Percentiles rank a stretch among this genome's conserved stretches.
Evolutionary conservation across 2,797 vertebrate genomes (phyloP).

Genomic region (Brachyrhaphis roseni): DNA sequence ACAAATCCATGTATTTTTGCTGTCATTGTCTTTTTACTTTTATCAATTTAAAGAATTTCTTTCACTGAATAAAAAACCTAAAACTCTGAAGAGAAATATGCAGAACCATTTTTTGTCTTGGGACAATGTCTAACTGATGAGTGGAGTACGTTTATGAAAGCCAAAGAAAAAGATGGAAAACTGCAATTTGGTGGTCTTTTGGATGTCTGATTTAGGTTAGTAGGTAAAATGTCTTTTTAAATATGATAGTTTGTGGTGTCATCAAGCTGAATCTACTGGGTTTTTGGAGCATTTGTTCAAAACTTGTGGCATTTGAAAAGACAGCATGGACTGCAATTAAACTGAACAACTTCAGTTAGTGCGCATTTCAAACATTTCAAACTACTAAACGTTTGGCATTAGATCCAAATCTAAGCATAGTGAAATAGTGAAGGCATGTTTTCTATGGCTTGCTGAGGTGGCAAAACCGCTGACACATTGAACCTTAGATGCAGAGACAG

Average conservation of each 20-base stretch:
- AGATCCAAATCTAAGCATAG: slow-evolving; percentile 10
- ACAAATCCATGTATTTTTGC: neutral
- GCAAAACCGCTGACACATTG: slow-evolving; percentile 41
- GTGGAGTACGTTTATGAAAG: neutral
- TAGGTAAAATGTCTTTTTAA: slow-evolving; percentile 1
- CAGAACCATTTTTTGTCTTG: neutral
- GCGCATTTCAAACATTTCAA: slow-evolving; percentile 17
- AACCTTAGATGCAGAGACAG: slow-evolving; percentile 40
- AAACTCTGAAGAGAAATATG: neutral
- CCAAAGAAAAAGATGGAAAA: neutral
- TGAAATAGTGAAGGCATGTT: slow-evolving; percentile 19
- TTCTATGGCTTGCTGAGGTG: slow-evolving; percentile 46
- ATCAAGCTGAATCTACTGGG: neutral
- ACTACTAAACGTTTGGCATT: slow-evolving; percentile 15
- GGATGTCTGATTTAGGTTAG: neutral
- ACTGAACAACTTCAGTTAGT: neutral
- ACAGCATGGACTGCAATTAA: neutral
- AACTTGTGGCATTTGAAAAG: neutral
- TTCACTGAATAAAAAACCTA: neutral
- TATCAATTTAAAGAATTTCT: neutral
- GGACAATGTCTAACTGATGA: neutral
- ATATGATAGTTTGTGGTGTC: neutral
- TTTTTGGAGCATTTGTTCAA: neutral
- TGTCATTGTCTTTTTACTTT: neutral
- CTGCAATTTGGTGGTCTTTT: neutral